Evolutionary conservation across 2,888 invertebrate genomes (phyloP), one percentile per base, ranked within the genome.

Genomic region (Dugesia japonica): DNA sequence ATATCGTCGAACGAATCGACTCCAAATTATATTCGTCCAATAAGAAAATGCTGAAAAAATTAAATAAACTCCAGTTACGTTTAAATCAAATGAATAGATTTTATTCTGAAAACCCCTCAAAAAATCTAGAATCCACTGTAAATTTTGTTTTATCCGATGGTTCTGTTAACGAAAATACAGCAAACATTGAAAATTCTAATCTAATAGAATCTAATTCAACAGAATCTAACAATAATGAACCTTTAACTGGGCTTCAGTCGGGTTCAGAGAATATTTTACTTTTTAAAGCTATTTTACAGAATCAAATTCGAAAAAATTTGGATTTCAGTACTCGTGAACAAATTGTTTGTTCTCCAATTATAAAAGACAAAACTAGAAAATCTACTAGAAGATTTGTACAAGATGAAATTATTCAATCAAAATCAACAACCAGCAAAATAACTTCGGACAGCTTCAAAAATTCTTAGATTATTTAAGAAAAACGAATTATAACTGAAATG

Each of bases 31-130:
- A 56, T 56, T 56, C 56, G 4, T 56, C 56, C 1, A 56, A 56
- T 23, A 4, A n/a, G 17, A 56, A 23, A 23, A 56, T 56, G 56
- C 20, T 56, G 4, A 56, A 56, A n/a, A 56, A 56, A n/a, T 56
- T 56, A n/a, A 56, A 56, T 56, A 56, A 56, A 23, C n/a, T 56
- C 1, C 56, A 56, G 17, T 13, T n/a, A n/a, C 56, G 56, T 56
- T 56, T 56, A 56, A 56, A 56, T n/a, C 56, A 56, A 56, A 56
- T 56, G 56, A 56, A 56, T 56, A 56, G 17, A 56, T 56, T 56
- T n/a, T 56, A 56, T n/a, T 56, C 17, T 4, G 56, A 56, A 56
- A 56, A 56, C 9, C 56, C 56, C 4, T 4, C 56, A 13, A 56
- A 9, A 23, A 56, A 56, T 56, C 1, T 23, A 13, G 56, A 56